Conservation (phyloP, 1,140 invertebrate species). For the Marisa cornuarietis region DNA sequence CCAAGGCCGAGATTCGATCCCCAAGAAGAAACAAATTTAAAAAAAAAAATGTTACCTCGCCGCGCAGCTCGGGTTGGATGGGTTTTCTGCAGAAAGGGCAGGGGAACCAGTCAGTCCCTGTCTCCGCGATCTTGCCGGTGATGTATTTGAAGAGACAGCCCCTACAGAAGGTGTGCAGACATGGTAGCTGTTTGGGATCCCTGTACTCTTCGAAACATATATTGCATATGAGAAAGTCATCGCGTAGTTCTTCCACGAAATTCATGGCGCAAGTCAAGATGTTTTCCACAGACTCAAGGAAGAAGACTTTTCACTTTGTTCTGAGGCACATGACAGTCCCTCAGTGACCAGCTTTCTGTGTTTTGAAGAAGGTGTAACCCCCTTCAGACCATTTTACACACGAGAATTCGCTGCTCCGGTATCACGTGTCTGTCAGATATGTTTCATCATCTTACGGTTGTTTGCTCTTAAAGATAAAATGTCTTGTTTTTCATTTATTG, state of each 20-base stretch:
- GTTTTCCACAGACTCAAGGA: not conserved
- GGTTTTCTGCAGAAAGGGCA: slow-evolving; percentile 33
- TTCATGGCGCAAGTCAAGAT: slow-evolving; percentile 36
- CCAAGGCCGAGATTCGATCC: too few relatives aligned
- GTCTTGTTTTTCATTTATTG: too few relatives aligned
- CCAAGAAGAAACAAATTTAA: too few relatives aligned
- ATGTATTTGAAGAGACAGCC: slow-evolving; percentile 39
- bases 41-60: not conserved
- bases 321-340: not conserved
- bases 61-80: slow-evolving; percentile 9
- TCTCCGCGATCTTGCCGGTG: slow-evolving; percentile 6
- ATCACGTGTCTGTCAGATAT: too few relatives aligned
- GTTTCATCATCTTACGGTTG: too few relatives aligned
- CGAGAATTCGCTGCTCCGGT: too few relatives aligned
- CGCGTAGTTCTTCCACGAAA: slow-evolving; percentile 43
- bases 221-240: slow-evolving; percentile 44
- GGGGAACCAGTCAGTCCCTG: slow-evolving; percentile 16
- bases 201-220: slow-evolving; percentile 42
- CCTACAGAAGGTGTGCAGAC: slow-evolving; percentile 42
- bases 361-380: too few relatives aligned
- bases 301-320: too few relatives aligned
- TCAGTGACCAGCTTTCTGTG: not conserved
- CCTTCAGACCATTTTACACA: too few relatives aligned
- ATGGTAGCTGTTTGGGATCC: slow-evolving; percentile 41
- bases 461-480: too few relatives aligned